A percentile compares a stretch with the other conserved stretches of the same genome.
These are phyloP conservation scores for Helicolenus hilgendorfi DNA, from an alignment of 2,797 vertebrate genomes.

Conservation along the genomic window DNA sequence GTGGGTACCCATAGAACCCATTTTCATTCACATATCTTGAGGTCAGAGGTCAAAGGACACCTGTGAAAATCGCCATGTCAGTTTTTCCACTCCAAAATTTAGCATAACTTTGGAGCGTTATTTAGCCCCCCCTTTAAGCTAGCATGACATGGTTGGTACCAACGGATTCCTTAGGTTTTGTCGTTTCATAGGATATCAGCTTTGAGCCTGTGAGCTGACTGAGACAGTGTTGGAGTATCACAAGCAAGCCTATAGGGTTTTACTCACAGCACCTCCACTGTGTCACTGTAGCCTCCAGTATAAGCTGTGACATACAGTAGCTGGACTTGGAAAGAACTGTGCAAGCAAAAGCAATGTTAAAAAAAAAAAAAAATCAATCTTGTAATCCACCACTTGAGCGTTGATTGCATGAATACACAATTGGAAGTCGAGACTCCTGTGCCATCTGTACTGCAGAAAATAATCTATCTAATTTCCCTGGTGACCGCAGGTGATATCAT, in stretches of 20 bases:
- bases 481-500: conserved; percentile 82
- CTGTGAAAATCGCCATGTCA: too few relatives aligned
- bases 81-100: too few relatives aligned
- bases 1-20: too few relatives aligned
- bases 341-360: conserved; percentile 1
- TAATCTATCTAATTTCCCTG: conserved; percentile 85
- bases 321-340: neutral
- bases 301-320: neutral
- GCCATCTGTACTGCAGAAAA: conserved; percentile 81
- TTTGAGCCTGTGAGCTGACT: too few relatives aligned
- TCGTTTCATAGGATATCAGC: too few relatives aligned
- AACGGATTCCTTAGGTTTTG: too few relatives aligned
- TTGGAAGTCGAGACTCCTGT: conserved; percentile 52
- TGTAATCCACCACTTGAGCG: conserved; percentile 31
- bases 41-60: too few relatives aligned
- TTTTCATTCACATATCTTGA: too few relatives aligned
- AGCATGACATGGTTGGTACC: too few relatives aligned
- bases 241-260: neutral
- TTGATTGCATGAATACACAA: conserved; percentile 72
- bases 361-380: conserved; percentile 52
- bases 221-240: neutral
- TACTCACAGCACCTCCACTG: neutral
- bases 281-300: neutral
- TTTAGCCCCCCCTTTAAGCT: too few relatives aligned
- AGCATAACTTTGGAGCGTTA: too few relatives aligned